Evolutionary conservation across 2,888 invertebrate species (phyloP), one percentile per base, ranked within the genome.

Genomic region (Tanytarsus gracilentus): DNA sequence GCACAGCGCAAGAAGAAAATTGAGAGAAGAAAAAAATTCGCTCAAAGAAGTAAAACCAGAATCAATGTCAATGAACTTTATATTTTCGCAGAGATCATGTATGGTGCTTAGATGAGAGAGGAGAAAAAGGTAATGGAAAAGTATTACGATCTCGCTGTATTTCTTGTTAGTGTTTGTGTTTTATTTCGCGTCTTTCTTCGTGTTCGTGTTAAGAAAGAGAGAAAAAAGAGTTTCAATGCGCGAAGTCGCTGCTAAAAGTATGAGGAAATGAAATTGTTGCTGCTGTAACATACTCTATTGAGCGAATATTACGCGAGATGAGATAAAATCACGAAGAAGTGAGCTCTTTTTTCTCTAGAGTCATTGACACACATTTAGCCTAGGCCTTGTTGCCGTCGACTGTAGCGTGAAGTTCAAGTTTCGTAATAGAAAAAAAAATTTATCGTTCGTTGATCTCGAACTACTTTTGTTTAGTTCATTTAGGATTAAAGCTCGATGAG

Each of bases 331-430:
- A n/a, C 4, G 11, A 52, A 33, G n/a, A 16, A 21, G 18, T n/a
- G 16, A 11, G 52, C 23, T 52, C 21, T 9, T 26, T 7, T 16
- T 49, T 11, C 44, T 44, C 18, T 36, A 55, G 55, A 55, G 55
- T 55, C 55, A 55, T 55, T 55, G 55, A 55, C 55, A 55, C 55
- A 55, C 55, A 55, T 55, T 55, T 55, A 8, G 16, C 8, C 26
- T 23, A 55, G 39, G 55, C 39, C 39, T 55, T 55, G 39, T 16
- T 55, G 26, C n/a, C 33, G 52, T 30, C 33, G 26, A 18, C 21
- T 33, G 39, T 55, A 55, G 40, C 40, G 40, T 55, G 55, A 55
- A 55, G 55, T 55, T 55, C 55, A 55, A 55, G 27, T 55, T 55
- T 55, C 55, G 55, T 55, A 55, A 55, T 55, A 55, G 39, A 55